phyloP scores from a whole-genome alignment of 2,888 invertebrate species.

The Amorpha juglandis region DNA sequence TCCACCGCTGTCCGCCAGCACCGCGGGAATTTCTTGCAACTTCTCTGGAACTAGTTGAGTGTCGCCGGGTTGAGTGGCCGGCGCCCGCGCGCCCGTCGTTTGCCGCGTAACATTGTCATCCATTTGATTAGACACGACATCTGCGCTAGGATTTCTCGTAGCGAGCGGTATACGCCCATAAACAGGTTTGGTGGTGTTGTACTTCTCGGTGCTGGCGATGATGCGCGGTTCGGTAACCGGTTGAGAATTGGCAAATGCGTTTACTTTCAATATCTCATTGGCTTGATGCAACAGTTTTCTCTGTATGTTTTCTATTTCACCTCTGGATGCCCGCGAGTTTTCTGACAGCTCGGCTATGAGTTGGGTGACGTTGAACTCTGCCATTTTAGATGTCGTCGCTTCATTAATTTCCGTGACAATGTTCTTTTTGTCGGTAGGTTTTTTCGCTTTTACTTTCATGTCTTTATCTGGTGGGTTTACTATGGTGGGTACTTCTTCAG shows the following conservation, averaged over 20 bases:
- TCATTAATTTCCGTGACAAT: constrained; percentile 40
- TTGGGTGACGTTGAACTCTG: constrained; percentile 72
- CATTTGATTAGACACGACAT: constrained; percentile 46
- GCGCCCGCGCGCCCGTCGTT: constrained; percentile 42
- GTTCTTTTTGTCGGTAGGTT: constrained; percentile 49
- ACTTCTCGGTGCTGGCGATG: constrained; percentile 68
- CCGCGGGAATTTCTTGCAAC: constrained; percentile 65
- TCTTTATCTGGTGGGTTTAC: constrained; percentile 68
- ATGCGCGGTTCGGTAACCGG: constrained; percentile 59
- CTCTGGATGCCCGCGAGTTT: constrained; percentile 74
- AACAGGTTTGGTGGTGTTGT: constrained; percentile 60
- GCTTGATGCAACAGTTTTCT: constrained; percentile 74
- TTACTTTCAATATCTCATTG: constrained; percentile 79
- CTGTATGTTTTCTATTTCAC: constrained; percentile 77
- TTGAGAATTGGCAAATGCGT: constrained; percentile 66
- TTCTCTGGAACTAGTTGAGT: constrained; percentile 79
- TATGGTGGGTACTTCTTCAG: constrained; percentile 63
- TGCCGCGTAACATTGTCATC: constrained; percentile 51
- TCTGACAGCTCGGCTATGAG: constrained; percentile 76
- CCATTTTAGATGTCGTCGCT: constrained; percentile 57
- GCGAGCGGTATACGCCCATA: constrained; percentile 64
- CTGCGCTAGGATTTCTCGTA: constrained; percentile 13
- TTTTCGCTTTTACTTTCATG: constrained; percentile 71
- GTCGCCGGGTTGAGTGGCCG: constrained; percentile 65
- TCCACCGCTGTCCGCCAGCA: constrained; percentile 57